Evolutionary conservation across 2,797 vertebrate genomes (phyloP).

Genomic region (Aselliscus stoliczkanus): DNA sequence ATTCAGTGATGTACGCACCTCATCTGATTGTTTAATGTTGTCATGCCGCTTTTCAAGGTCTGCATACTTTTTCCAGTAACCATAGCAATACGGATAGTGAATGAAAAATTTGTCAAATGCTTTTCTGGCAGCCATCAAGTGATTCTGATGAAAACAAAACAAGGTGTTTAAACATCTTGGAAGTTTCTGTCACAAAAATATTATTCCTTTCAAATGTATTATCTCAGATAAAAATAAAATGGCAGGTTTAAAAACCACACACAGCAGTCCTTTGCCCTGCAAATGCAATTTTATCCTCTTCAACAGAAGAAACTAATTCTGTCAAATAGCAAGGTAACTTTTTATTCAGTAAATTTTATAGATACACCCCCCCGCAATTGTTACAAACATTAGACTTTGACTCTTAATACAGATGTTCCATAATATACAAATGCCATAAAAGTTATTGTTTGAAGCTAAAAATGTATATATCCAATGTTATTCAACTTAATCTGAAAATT

Average conservation of each 20-base stretch:
- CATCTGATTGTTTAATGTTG: slow-evolving; percentile 93
- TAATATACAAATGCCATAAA: not conserved
- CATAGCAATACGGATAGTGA: slow-evolving; percentile 97
- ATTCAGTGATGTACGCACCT: slow-evolving; percentile 86
- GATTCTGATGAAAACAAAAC: slow-evolving; percentile 86
- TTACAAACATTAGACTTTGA: not conserved
- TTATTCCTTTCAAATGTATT: not conserved
- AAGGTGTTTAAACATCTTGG: slow-evolving; percentile 24
- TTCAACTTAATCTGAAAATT: slow-evolving; percentile 40
- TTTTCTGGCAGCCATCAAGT: slow-evolving; percentile 88
- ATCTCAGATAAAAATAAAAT: slow-evolving; percentile 18
- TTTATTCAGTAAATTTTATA: not conserved
- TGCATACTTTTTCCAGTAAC: slow-evolving; percentile 99
- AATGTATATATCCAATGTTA: not conserved
- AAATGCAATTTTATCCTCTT: not conserved
- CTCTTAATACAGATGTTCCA: not conserved
- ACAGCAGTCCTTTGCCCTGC: not conserved
- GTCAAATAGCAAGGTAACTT: slow-evolving; percentile 2
- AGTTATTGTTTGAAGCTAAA: slow-evolving; percentile 30
- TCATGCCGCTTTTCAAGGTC: slow-evolving; percentile 95
- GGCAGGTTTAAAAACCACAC: not conserved
- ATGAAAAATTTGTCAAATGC: slow-evolving; percentile 95
- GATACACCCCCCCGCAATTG: not conserved
- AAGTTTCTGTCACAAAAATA: slow-evolving; percentile 8
- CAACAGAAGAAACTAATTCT: slow-evolving; percentile 36